Evolutionary conservation across 2,113 vertebrate genomes (phyloP).

Genomic region (Cephalopholis sonnerati): DNA sequence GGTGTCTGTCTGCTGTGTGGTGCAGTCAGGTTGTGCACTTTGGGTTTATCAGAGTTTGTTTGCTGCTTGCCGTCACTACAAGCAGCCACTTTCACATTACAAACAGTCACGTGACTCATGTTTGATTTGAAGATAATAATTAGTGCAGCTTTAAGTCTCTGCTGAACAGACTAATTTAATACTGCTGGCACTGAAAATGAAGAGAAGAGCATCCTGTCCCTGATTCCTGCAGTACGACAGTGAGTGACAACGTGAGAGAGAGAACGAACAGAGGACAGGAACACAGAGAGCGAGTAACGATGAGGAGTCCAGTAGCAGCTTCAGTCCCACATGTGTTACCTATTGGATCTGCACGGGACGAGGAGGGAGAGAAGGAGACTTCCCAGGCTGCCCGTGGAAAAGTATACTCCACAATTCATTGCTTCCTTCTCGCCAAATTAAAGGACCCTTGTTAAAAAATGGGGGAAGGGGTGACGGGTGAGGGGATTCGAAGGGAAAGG

Average conservation of each 20-base stretch:
- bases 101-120: too few species aligned
- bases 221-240: not conserved
- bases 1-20: too few species aligned
- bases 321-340: conserved; percentile 69
- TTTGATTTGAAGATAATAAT: too few species aligned
- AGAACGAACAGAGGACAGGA: not conserved
- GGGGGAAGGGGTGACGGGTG: conserved; percentile 18
- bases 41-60: too few species aligned
- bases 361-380: conserved; percentile 20
- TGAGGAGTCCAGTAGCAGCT: conserved; percentile 17
- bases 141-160: too few species aligned
- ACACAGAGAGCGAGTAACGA: not conserved
- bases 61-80: too few species aligned
- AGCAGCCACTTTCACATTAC: too few species aligned
- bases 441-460: conserved; percentile 77
- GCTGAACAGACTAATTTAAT: not conserved
- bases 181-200: not conserved
- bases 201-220: too few species aligned
- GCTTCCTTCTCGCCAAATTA: conserved; percentile 80
- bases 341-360: conserved; percentile 46
- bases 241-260: not conserved
- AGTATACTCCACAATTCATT: conserved; percentile 80
- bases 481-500: conserved; percentile 45
- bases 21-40: too few species aligned
- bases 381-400: conserved; percentile 69